phyloP scores from a whole-genome alignment of 2,797 vertebrate species.

The Capromys pilorides region DNA sequence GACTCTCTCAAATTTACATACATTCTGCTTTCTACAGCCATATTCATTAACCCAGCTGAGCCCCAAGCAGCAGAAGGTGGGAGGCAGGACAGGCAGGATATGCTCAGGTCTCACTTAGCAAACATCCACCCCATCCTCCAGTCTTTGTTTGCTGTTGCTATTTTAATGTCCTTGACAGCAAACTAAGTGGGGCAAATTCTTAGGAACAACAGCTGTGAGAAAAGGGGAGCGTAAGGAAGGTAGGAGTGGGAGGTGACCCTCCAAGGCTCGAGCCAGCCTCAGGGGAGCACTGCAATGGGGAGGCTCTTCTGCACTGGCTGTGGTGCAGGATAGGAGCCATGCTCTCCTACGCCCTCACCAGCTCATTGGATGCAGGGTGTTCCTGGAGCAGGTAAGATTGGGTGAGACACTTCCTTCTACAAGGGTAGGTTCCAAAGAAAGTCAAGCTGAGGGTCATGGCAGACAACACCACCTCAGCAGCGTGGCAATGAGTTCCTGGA shows the following conservation, averaged over 20 bases:
- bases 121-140: not conserved
- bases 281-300: not conserved
- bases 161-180: not conserved
- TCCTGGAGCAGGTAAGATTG: not conserved
- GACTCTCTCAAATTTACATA: conserved; percentile 15
- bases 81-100: not conserved
- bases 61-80: not conserved
- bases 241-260: not conserved
- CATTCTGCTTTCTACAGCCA: not conserved
- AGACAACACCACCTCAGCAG: not conserved
- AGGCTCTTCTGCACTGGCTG: not conserved
- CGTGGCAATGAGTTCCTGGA: not conserved
- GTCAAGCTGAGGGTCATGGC: not conserved
- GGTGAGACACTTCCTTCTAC: not conserved
- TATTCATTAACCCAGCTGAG: conserved; percentile 17
- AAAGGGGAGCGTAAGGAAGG: not conserved
- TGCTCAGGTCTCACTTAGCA: not conserved
- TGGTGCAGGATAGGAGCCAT: not conserved
- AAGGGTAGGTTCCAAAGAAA: not conserved
- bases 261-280: not conserved
- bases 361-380: not conserved
- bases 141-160: not conserved
- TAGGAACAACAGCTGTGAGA: not conserved
- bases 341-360: not conserved
- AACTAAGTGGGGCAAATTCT: not conserved